Evolutionary conservation across 2,888 invertebrate genomes (phyloP).

Genomic region (Aelia acuminata): DNA sequence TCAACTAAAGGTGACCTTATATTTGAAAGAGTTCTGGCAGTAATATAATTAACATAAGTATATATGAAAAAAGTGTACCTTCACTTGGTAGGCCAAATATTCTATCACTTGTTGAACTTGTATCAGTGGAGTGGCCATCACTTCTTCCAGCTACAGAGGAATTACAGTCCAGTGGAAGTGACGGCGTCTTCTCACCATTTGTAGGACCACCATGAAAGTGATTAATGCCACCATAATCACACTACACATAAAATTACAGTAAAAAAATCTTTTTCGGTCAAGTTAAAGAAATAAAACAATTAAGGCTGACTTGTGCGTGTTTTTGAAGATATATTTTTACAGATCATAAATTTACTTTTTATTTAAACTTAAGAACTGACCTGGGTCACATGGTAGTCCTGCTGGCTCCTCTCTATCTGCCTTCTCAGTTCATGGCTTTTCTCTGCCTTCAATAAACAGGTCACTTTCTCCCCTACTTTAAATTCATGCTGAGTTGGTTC

Average conservation of each 20-base stretch:
- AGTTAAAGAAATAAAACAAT: no score
- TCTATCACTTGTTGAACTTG: slow-evolving; percentile 72
- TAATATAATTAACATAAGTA: neutral
- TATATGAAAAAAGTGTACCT: slow-evolving; percentile 66
- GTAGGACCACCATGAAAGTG: slow-evolving; percentile 55
- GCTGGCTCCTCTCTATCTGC: slow-evolving; percentile 65
- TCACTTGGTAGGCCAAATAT: slow-evolving; percentile 69
- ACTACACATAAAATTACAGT: neutral
- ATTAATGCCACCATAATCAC: slow-evolving; percentile 54
- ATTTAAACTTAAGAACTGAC: no score
- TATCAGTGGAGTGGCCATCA: slow-evolving; percentile 73
- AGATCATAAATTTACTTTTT: no score
- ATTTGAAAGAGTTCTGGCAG: slow-evolving; percentile 63
- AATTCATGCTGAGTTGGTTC: slow-evolving; percentile 69
- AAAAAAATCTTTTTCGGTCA: no score
- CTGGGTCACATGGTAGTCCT: slow-evolving; percentile 66
- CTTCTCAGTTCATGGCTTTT: slow-evolving; percentile 69
- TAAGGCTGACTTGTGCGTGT: no score
- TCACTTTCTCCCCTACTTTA: slow-evolving; percentile 71
- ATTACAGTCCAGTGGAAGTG: slow-evolving; percentile 69
- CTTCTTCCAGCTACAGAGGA: slow-evolving; percentile 61
- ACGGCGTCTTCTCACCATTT: slow-evolving; percentile 67
- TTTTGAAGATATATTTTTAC: no score
- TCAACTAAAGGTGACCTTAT: no score
- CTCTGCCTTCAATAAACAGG: slow-evolving; percentile 68